Base-by-base conservation (phyloP, 2,797 vertebrate species). In the Urophycis tenuis region DNA sequence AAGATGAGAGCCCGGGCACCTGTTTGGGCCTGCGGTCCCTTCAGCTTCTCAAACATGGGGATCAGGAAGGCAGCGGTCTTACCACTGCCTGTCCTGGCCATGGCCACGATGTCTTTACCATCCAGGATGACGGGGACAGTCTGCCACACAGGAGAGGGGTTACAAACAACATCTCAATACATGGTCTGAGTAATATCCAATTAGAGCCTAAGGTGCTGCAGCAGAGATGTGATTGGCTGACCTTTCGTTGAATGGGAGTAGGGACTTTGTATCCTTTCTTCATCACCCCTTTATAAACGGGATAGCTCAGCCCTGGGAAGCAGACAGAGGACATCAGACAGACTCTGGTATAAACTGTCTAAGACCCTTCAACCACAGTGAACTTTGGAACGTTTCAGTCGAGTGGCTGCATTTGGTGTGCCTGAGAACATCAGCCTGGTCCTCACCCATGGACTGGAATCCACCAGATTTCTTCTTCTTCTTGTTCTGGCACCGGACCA, bases 401-500 rank as follows among this genome's bases (percentile, higher is more conserved):
- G 3, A 34, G 33, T n/a, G n/a, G n/a, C n/a, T n/a, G 19, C 45
- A 5, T 53, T 53, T 53, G 2, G 45, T 53, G 45, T 15, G 45
- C 19, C 19, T 22, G 15, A 15, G 45, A 49, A 19, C 45, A 0
- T 36, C 45, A 19, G 15, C 17, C 5, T 49, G 45, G 7, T 14
- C 74, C 94, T 34, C 78, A 98, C 98, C 98, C 97, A 99, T 99
- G 22, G 97, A 99, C 89, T 99, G 98, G 88, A 99, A 99, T 36
- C 98, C 98, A 5, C 98, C 97, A 0, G 97, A 99, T 78, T 99
- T 99, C 88, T 98, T 99, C 85, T 99, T 99, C 89, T 99, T 99
- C 92, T 97, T 97, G 91, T 99, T 99, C 87, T 98, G 98, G 1
- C 95, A 95, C 72, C 95, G 91, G 77, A 99, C 95, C 91, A 99